A percentile compares a stretch with the other conserved stretches of the same genome.
These are phyloP conservation scores for Tenebrio molitor DNA, from an alignment of 1,140 invertebrate genomes.

Conservation along the genomic window DNA sequence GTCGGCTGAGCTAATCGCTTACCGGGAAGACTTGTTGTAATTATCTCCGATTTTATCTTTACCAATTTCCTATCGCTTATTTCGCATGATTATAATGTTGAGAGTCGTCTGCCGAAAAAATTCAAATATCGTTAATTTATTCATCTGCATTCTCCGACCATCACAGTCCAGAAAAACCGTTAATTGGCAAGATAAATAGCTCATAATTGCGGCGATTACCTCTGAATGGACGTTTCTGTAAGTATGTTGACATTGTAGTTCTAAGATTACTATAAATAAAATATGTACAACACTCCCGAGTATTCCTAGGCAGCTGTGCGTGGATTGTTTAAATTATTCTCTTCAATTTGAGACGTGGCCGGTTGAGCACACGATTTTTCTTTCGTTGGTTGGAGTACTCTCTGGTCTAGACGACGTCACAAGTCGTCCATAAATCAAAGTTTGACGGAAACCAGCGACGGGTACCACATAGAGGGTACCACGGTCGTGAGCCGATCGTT, in stretches of 20 bases:
- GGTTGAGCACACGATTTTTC: no score
- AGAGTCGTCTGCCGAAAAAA: background rate
- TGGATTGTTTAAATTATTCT: no score
- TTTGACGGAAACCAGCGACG: background rate
- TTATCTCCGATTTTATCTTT: background rate
- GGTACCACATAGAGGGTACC: background rate
- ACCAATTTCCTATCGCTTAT: background rate
- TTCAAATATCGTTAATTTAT: background rate
- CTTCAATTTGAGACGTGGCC: no score
- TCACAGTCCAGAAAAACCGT: background rate
- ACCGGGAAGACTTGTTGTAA: background rate
- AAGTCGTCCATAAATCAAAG: no score
- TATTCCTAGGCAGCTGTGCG: background rate
- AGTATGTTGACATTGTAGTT: slow-evolving; percentile 34
- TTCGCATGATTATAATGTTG: background rate
- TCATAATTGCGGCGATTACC: slow-evolving; percentile 19
- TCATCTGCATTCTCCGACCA: slow-evolving; percentile 1
- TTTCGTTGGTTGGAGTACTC: no score
- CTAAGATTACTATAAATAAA: background rate
- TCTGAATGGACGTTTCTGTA: slow-evolving; percentile 12
- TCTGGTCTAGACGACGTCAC: no score
- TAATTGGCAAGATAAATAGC: slow-evolving; percentile 14
- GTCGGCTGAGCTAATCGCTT: background rate
- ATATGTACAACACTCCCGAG: background rate
- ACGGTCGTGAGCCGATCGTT: background rate